Conservation (phyloP, 2,888 invertebrate species). For the Thymelicus acteon region DNA sequence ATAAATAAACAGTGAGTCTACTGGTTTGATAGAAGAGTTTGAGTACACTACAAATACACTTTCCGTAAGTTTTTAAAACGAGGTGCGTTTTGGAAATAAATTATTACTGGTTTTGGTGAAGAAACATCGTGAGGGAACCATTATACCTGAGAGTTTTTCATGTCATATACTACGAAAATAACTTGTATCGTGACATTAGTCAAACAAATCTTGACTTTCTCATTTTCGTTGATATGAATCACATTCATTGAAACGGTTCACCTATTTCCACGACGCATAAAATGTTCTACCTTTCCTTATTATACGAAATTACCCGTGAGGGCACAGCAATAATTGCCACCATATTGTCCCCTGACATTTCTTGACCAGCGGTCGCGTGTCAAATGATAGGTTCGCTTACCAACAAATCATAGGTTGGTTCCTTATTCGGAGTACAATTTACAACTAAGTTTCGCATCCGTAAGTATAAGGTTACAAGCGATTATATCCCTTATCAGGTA, state of each 20-base stretch:
- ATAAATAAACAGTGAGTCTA: neutral
- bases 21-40: too few relatives aligned
- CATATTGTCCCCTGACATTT: constrained; percentile 50
- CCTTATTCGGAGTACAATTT: constrained; percentile 10
- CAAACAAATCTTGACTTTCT: too few relatives aligned
- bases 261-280: neutral
- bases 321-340: constrained; percentile 46
- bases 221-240: neutral
- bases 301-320: constrained; percentile 31
- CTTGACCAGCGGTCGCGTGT: constrained; percentile 47
- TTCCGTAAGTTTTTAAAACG: too few relatives aligned
- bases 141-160: too few relatives aligned
- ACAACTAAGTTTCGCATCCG: constrained; percentile 17
- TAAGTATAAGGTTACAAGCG: neutral
- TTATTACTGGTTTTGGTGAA: too few relatives aligned
- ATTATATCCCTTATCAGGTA: constrained; percentile 6
- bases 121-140: neutral
- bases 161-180: too few relatives aligned
- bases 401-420: constrained; percentile 53
- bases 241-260: constrained; percentile 27
- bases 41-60: too few relatives aligned
- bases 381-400: constrained; percentile 47
- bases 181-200: too few relatives aligned
- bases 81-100: too few relatives aligned
- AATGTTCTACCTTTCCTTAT: constrained; percentile 27